Evolutionary conservation across 2,888 invertebrate species (phyloP), one percentile per base, ranked within the genome.

Genomic region (Drosophila prostipennis): DNA sequence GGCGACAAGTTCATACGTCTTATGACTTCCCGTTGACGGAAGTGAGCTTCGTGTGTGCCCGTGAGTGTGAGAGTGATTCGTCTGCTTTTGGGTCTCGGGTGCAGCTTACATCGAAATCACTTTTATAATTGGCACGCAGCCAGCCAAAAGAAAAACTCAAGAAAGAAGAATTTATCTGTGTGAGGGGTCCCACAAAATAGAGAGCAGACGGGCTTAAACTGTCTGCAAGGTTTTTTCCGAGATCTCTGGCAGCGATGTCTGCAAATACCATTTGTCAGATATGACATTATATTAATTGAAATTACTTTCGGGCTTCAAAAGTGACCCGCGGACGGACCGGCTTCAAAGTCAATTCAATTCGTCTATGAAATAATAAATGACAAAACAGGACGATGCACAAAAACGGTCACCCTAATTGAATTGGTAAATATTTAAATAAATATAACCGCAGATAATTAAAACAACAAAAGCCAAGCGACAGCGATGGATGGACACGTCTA

Each of bases 1-100:
- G 82, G 71, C 88, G 88, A 80, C 82, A 83, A 86, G 88, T 83
- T 82, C 82, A 87, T 87, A 86, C 88, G 88, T 86, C 82, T 83
- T 83, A 83, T 83, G 82, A 83, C 89, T 90, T 89, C 86, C 89
- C 87, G 84, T 89, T 86, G 90, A 83, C 90, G 91, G 90, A 90
- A 90, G 90, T 87, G 77, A 80, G 85, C 76, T 78, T 71, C 75
- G 76, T 79, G 78, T 65, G 65, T 74, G 74, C 72, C 76, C 68
- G 70, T 52, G 63, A 34, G 68, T 59, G 70, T 57, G 43, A 19
- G 19, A 19, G 19, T 19, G 37, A 63, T 55, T 60, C 55, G 71
- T 70, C 58, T 73, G 57, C 65, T 65, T 59, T 63, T 59, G 71
- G 80, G 78, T 88, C 88, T 45, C 46, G 61, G 61, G 88, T 86